phyloP scores from a whole-genome alignment of 2,113 vertebrate species.

The Paradisaea rubra region DNA sequence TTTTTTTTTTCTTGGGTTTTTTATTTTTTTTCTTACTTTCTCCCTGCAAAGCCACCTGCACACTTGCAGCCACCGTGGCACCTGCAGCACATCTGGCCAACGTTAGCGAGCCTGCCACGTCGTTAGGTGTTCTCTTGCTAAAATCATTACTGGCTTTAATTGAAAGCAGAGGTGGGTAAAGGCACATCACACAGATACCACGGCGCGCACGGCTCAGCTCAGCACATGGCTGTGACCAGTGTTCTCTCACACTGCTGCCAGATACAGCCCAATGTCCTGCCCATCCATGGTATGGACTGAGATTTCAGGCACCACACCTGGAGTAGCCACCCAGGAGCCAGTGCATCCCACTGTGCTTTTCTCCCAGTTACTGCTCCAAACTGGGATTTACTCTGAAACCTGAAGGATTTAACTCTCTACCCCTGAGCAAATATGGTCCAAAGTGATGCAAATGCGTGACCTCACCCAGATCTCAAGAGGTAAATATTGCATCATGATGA shows the following conservation, averaged over 20 bases:
- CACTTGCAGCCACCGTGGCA: accelerated
- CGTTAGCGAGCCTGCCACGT: accelerated
- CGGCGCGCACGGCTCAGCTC: accelerated
- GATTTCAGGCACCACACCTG: not conserved
- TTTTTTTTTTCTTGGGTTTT: not conserved
- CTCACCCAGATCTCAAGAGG: not conserved
- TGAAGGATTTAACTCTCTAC: not conserved
- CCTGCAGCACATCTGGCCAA: not conserved
- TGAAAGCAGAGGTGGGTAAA: not conserved
- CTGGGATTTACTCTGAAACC: not conserved
- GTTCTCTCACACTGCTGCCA: accelerated
- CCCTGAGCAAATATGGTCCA: not conserved
- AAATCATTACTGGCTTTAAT: not conserved
- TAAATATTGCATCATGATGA: not conserved
- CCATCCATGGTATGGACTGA: not conserved
- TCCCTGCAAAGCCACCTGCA: not conserved
- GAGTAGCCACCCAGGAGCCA: not conserved
- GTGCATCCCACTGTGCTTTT: not conserved
- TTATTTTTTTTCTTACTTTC: not conserved
- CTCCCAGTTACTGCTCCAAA: not conserved
- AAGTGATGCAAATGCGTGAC: not conserved
- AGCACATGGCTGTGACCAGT: accelerated
- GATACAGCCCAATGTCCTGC: not conserved
- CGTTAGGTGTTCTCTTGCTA: not conserved
- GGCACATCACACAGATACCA: accelerated